Base-by-base conservation (phyloP, 2,113 vertebrate genomes). In the Rissa tridactyla region DNA sequence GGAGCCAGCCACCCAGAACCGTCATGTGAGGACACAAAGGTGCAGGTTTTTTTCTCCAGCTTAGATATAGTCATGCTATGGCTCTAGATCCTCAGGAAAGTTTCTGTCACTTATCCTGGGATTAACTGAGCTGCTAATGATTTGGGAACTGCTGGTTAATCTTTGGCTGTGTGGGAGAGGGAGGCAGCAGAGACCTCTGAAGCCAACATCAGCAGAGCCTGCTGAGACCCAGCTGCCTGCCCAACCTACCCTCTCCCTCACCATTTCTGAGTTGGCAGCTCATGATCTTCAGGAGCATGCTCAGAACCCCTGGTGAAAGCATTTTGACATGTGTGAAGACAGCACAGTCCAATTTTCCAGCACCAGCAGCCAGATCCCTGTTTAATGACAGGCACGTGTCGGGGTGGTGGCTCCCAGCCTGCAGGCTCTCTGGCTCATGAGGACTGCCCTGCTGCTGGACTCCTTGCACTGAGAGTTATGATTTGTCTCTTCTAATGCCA, bases 311-410 rank as follows among this genome's bases (percentile, higher is more conserved):
- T 27, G 32, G 34, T n/a, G 57, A 79, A 11, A 68, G 65, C 19
- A 5, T 42, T 34, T 71, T 42, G 32, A 27, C 2, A 8, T 6
- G n/a, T 9, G 36, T 58, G 18, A 71, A 70, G 62, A 30, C 36
- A 72, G 46, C 21, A 0, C 38, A 38, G 72, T 2, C 36, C 46
- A 26, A 3, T 49, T 84, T 57, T 29, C 72, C 88, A 89, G 42
- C 52, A 4, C 42, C 4, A 51, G 71, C 61, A 88, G 85, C 27
- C 61, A 36, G 54, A 34, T 34, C 72, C 70, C 57, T 12, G 13
- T 9, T 49, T 16, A 15, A 10, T 0, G 29, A 32, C n/a, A 52
- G 32, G 26, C 76, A n/a, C 3, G 0, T 47, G 82, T 34, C 1
- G 0, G 55, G 51, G 12, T 34, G 64, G 55, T 80, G 86, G 29